phyloP scores from a whole-genome alignment of 2,797 vertebrate species.

The Onychomys torridus region DNA sequence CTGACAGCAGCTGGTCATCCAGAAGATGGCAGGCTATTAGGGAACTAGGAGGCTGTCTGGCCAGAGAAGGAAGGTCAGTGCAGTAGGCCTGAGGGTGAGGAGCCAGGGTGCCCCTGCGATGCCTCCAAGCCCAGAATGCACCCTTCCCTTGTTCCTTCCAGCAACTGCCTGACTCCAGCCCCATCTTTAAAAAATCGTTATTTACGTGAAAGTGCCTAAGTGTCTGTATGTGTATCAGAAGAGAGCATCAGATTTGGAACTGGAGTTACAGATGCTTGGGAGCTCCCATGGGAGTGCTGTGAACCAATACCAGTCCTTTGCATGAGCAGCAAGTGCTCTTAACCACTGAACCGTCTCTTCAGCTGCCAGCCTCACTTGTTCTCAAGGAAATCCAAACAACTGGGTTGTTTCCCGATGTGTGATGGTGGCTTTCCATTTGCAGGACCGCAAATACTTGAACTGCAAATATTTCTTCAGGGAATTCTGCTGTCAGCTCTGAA shows the following conservation, averaged over 20 bases:
- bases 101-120: neutral
- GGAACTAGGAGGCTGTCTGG: neutral
- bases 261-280: neutral
- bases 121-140: neutral
- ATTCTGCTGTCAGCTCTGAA: neutral
- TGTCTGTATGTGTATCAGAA: neutral
- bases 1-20: neutral
- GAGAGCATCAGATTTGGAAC: neutral
- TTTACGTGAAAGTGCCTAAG: neutral
- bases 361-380: neutral
- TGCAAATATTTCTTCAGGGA: neutral
- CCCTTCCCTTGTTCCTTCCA: neutral
- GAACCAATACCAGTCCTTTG: neutral
- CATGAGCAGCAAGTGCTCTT: neutral
- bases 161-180: neutral
- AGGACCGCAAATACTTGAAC: accelerated
- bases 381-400: neutral
- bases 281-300: neutral
- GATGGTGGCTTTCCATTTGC: neutral
- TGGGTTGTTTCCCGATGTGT: neutral
- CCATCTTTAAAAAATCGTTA: neutral
- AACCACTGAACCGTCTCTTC: neutral
- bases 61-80: neutral
- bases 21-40: neutral
- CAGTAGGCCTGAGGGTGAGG: neutral